phyloP scores from a whole-genome alignment of 2,888 invertebrate species.

The Tetropium fuscum region DNA sequence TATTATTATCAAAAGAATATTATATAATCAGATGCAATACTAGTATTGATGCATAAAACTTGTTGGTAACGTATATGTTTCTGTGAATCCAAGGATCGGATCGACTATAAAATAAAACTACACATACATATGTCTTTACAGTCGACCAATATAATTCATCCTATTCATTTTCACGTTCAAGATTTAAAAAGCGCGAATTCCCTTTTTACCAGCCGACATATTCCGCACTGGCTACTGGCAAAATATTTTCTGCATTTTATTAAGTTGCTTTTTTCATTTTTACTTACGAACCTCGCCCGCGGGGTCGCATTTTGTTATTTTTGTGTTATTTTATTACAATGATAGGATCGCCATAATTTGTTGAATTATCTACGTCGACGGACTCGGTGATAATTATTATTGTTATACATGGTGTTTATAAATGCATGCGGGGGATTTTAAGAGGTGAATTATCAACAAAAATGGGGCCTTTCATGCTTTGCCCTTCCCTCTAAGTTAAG shows the following conservation, averaged over 20 bases:
- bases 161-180: slow-evolving; percentile 45
- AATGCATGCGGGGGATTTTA: no score
- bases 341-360: slow-evolving; percentile 41
- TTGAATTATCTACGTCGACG: no score
- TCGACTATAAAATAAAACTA: slow-evolving; percentile 37
- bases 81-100: slow-evolving; percentile 34
- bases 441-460: no score
- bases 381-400: no score
- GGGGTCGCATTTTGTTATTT: slow-evolving; percentile 26
- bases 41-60: no score
- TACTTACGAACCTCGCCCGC: neutral
- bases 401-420: no score
- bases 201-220: slow-evolving; percentile 54
- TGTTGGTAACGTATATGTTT: slow-evolving; percentile 23
- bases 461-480: no score
- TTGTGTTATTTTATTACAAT: slow-evolving; percentile 19
- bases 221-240: slow-evolving; percentile 52
- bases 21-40: no score
- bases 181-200: slow-evolving; percentile 32
- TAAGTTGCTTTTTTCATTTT: slow-evolving; percentile 29
- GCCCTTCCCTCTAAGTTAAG: no score
- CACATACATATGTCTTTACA: slow-evolving; percentile 36
- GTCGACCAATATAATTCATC: slow-evolving; percentile 36
- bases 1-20: no score
- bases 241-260: slow-evolving; percentile 54